Conservation (phyloP, 1,140 invertebrate genomes). For the Sinonovacula constricta region DNA sequence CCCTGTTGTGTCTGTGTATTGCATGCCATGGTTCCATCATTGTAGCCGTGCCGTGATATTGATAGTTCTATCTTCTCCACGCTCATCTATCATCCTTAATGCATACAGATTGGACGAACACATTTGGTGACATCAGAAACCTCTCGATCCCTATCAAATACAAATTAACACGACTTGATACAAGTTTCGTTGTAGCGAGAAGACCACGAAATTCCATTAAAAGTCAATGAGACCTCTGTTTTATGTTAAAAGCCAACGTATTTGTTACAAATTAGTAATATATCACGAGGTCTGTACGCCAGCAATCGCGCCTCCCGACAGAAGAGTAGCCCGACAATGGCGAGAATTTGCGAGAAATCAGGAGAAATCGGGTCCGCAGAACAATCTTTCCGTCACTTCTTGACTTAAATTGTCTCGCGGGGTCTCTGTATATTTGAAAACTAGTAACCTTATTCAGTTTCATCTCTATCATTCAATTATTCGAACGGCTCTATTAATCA, state of each 20-base stretch:
- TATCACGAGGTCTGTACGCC: conserved; percentile 45
- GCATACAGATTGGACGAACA: conserved; percentile 25
- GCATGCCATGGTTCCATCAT: not conserved
- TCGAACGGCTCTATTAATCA: conserved; percentile 31
- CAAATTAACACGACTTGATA: conserved; percentile 44
- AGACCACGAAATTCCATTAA: conserved; percentile 46
- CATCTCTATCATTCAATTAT: conserved; percentile 29
- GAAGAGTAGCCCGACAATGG: too few relatives aligned
- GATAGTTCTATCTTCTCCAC: not conserved
- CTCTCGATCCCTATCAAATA: conserved; percentile 48
- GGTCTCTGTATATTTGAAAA: conserved; percentile 2
- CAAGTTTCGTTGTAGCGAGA: conserved; percentile 17
- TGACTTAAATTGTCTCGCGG: conserved; percentile 42
- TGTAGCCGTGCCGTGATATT: not conserved
- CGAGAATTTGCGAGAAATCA: too few relatives aligned
- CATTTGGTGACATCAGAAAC: conserved; percentile 50
- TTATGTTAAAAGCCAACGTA: conserved; percentile 40
- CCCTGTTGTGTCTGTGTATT: not conserved
- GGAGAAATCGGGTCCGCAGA: conserved; percentile 18
- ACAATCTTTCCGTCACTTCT: conserved; percentile 21
- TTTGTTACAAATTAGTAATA: conserved; percentile 57
- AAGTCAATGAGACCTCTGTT: conserved; percentile 48
- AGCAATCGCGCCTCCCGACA: too few relatives aligned
- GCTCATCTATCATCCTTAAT: conserved; percentile 46
- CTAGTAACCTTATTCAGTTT: conserved; percentile 38